Base-by-base conservation (phyloP, 2,797 vertebrate species). In the Esox masquinongy region DNA sequence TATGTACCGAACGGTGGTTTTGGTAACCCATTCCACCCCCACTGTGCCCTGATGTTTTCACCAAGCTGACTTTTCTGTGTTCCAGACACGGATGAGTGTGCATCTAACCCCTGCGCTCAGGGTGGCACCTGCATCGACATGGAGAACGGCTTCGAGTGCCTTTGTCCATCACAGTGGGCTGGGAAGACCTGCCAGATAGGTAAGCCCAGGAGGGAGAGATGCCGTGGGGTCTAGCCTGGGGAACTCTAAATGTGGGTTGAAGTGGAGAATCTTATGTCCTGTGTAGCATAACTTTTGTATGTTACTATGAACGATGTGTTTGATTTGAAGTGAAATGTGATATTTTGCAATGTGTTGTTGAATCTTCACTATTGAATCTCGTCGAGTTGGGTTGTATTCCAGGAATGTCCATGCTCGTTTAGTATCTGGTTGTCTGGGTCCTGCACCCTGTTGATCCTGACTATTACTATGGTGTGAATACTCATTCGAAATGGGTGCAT, bases 181-280 rank as follows among this genome's bases (percentile, higher is more conserved):
- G 97, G 97, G 74, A 95, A 94, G 88, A 98, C 96, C 31, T 99
- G 97, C 92, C 95, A 96, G 85, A 95, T 98, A 83, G 97, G 97
- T 99, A 90, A 88, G 91, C 73, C 16, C 36, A 7, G 26, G 51
- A 36, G 12, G 64, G 29, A 29, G 64, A 36, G 66, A 2, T 68
- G 66, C 29, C 29, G 3, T 31, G 29, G 29, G 29, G 29, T 56
- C 53, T 56, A 31, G 53, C n/a, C 53, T 56, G 53, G n/a, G 6
- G 9, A 56, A 56, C 1, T 56, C 19, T 6, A 56, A 56, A n/a
- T n/a, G 17, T 56, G 51, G 19, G 17, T n/a, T 8, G 5, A 56
- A n/a, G 51, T 56, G 51, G 51, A 22, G 67, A n/a, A n/a, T 22
- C 8, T 39, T 4, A 12, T 22, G 67, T 26, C 22, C 19, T 16